Percentiles rank a stretch among this genome's conserved stretches.
Evolutionary conservation across 2,797 vertebrate genomes (phyloP).

Genomic region (Poliocrania exsul): DNA sequence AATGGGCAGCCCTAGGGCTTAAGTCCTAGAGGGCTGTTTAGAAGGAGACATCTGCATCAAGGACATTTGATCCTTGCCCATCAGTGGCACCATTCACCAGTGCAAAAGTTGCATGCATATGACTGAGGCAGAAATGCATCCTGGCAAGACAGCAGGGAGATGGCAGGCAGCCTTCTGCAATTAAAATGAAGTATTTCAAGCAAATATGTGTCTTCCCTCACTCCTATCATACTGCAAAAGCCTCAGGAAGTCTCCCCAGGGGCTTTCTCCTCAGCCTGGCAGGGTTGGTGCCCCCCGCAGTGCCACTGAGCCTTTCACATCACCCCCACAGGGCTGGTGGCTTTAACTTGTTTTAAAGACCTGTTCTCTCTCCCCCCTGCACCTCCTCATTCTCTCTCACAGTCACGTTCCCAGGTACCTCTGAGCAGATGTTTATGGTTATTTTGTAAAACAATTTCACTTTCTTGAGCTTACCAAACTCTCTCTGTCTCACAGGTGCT

Average conservation of each 20-base stretch:
- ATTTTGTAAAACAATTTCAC: slow-evolving; percentile 2
- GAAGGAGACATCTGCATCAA: neutral
- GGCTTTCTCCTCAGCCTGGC: neutral
- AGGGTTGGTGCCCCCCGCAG: neutral
- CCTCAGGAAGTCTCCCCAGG: neutral
- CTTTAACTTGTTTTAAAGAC: neutral
- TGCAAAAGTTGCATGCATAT: fast-evolving
- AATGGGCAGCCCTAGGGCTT: neutral
- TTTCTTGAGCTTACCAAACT: neutral
- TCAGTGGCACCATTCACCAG: neutral
- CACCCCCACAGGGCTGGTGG: neutral
- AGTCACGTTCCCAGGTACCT: neutral
- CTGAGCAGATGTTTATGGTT: slow-evolving; percentile 31
- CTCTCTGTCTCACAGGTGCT: neutral
- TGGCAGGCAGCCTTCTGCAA: neutral
- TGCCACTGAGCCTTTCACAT: neutral
- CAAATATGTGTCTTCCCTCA: neutral
- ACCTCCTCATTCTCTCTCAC: neutral
- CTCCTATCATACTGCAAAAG: neutral
- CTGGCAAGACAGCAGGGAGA: neutral
- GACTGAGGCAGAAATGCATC: neutral
- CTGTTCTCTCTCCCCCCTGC: neutral
- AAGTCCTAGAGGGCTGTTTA: neutral
- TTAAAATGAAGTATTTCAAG: slow-evolving; percentile 35
- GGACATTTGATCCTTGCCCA: neutral